These are phyloP conservation scores for Choloepus didactylus DNA, from an alignment of 2,797 vertebrate species.

Conservation along the genomic window DNA sequence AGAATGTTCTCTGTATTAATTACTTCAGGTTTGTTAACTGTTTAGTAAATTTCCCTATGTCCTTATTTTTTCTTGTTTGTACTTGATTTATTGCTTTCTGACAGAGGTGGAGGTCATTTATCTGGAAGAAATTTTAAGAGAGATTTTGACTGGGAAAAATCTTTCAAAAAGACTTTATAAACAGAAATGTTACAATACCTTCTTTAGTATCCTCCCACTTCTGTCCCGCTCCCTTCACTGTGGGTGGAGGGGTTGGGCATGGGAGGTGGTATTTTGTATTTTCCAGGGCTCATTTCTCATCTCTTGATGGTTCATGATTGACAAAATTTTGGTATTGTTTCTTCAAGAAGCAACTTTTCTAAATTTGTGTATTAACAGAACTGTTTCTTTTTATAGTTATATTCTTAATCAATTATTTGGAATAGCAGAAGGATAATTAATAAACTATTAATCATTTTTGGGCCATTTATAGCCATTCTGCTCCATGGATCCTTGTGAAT, in stretches of 20 bases:
- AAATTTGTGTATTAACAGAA: too few species aligned
- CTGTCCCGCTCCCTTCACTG: background rate
- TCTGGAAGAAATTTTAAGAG: background rate
- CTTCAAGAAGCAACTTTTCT: too few species aligned
- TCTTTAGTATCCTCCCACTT: background rate
- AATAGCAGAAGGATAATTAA: too few species aligned
- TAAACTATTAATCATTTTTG: background rate
- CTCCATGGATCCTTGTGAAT: background rate
- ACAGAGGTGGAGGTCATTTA: background rate
- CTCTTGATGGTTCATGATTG: too few species aligned
- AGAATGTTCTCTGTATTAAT: background rate
- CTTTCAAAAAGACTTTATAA: background rate
- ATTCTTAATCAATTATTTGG: too few species aligned
- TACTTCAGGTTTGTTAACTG: background rate
- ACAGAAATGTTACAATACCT: background rate
- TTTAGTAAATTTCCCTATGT: background rate
- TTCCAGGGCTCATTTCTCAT: too few species aligned
- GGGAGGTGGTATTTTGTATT: too few species aligned
- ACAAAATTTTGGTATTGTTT: too few species aligned
- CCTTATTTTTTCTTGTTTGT: background rate
- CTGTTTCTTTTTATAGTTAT: too few species aligned
- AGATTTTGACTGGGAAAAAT: background rate
- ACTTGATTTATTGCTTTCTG: background rate
- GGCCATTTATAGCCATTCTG: background rate
- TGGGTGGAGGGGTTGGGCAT: too few species aligned